phyloP scores from a whole-genome alignment of 2,113 vertebrate genomes.

The Riparia riparia region DNA sequence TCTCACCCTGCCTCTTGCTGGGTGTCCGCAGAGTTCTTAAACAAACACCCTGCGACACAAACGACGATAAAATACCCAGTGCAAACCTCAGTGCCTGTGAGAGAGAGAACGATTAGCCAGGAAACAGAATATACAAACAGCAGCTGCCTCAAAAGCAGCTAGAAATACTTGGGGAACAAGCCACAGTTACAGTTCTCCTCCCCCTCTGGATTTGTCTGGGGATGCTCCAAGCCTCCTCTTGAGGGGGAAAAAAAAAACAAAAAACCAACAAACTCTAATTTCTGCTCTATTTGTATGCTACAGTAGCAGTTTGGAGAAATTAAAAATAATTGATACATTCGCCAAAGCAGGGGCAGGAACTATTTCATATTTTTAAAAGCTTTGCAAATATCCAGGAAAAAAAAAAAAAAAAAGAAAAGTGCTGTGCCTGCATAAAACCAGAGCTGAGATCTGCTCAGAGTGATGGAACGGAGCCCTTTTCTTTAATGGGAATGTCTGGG shows the following conservation, averaged over 20 bases:
- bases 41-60: not conserved
- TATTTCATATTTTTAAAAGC: slow-evolving; percentile 66
- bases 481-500: not conserved
- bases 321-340: slow-evolving; percentile 66
- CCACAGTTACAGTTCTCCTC: not conserved
- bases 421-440: slow-evolving; percentile 24
- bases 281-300: slow-evolving; percentile 32
- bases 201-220: not conserved
- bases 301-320: slow-evolving; percentile 48
- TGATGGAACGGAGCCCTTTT: not conserved
- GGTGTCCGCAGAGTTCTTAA: not conserved
- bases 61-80: not conserved
- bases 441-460: not conserved
- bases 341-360: slow-evolving; percentile 22
- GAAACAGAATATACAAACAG: not conserved
- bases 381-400: slow-evolving; percentile 43
- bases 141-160: not conserved
- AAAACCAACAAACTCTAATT: not conserved
- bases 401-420: slow-evolving; percentile 35
- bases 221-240: slow-evolving; percentile 3
- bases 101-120: slow-evolving; percentile 2
- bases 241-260: not conserved
- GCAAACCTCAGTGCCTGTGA: not conserved
- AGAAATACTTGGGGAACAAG: not conserved
- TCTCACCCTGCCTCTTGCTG: not conserved